Evolutionary conservation across 2,113 vertebrate genomes (phyloP), one percentile per base, ranked within the genome.

Genomic region (Rissa tridactyla): DNA sequence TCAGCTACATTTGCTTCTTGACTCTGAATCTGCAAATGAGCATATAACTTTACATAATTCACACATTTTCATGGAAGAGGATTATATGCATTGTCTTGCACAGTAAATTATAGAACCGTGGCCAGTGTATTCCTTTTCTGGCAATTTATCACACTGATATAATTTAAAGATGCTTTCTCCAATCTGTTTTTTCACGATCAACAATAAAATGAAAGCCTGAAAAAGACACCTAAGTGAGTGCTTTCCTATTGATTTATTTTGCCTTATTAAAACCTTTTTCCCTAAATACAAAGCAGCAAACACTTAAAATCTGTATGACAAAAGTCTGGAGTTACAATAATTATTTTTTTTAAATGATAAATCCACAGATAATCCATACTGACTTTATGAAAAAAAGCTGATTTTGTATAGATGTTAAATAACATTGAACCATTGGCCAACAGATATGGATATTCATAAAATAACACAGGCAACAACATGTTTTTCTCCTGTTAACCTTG

Each of bases 211-310:
- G 46, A 92, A 83, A 86, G 21, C 51, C 36, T 71, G 49, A 57
- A 88, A 71, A 86, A 38, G 27, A 55, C 17, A 82, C 13, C 55
- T 71, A 72, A 27, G 27, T 66, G 38, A 81, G 49, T 88, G 57
- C 4, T 81, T 92, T 83, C n/a, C 19, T 65, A 54, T 54, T 83
- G 60, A 92, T 76, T 81, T 86, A 83, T 86, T 88, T 92, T 72
- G 30, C 32, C 36, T 46, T 54, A 29, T 81, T 92, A 87, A 73
- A 80, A 30, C 6, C 5, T 34, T 61, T 62, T 82, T 54, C 25
- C 25, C 38, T 76, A 61, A 80, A 68, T 32, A 44, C 12, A 42
- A 80, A 69, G 8, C 36, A 72, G 6, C 13, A 76, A 94, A 42
- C 23, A n/a, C 13, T 79, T 88, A 85, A 82, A 94, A 71, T 54